Evolutionary conservation across 2,888 invertebrate species (phyloP).

Genomic region (Leptinotarsa juncta): DNA sequence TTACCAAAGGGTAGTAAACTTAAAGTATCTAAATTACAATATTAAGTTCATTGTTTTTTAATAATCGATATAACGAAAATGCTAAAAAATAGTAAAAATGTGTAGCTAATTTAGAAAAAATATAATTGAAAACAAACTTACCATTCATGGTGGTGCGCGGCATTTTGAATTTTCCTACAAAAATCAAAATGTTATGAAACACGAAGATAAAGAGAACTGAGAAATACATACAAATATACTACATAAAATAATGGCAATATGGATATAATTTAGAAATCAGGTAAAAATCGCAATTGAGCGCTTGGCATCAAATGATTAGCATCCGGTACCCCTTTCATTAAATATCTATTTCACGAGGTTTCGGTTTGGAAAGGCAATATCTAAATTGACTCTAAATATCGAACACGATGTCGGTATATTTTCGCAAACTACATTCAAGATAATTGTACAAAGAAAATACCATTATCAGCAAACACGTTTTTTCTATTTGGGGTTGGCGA

Average conservation of each 20-base stretch:
- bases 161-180: constrained; percentile 28
- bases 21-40: no score
- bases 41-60: no score
- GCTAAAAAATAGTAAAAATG: no score
- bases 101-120: not conserved
- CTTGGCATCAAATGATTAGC: constrained; percentile 9
- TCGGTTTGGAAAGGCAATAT: not conserved
- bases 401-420: not conserved
- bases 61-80: no score
- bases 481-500: not conserved
- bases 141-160: constrained; percentile 26
- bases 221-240: not conserved
- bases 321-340: constrained; percentile 3
- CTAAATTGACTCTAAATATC: not conserved
- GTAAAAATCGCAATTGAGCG: not conserved
- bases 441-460: constrained; percentile 2
- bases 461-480: constrained; percentile 2
- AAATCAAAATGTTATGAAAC: constrained; percentile 7
- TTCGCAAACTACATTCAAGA: not conserved
- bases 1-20: no score
- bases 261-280: constrained; percentile 1
- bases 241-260: not conserved
- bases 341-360: no score
- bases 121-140: constrained; percentile 21
- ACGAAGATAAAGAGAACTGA: not conserved